phyloP scores from a whole-genome alignment of 2,797 vertebrate genomes.

The Cephalopachus bancanus region DNA sequence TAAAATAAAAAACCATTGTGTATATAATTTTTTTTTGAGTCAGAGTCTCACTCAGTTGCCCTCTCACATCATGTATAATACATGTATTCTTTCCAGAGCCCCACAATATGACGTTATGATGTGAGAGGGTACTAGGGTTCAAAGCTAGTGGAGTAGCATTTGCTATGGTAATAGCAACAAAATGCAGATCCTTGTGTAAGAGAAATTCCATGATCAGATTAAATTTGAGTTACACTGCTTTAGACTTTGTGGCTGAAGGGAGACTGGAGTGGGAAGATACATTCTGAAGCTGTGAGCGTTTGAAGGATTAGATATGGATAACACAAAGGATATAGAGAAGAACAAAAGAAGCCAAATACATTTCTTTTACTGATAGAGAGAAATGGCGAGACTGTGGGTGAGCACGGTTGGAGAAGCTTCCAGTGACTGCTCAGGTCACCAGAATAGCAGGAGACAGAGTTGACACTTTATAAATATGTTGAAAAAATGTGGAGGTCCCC shows the following conservation, averaged over 20 bases:
- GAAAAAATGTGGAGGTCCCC: background rate
- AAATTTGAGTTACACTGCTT: constrained; percentile 1
- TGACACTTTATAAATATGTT: background rate
- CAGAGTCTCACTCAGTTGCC: too few relatives aligned
- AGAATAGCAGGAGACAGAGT: background rate
- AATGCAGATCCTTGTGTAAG: background rate
- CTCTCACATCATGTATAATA: too few relatives aligned
- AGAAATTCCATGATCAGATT: background rate
- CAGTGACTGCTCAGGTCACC: background rate
- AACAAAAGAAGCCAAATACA: background rate
- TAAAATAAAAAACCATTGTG: too few relatives aligned
- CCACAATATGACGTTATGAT: background rate
- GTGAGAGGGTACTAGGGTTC: background rate
- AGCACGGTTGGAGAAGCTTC: background rate
- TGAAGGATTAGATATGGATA: background rate
- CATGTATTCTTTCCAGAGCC: background rate
- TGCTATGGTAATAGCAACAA: background rate
- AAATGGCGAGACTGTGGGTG: background rate
- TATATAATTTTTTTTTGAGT: too few relatives aligned
- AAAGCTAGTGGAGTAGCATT: background rate
- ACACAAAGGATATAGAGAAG: background rate
- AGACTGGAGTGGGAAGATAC: background rate
- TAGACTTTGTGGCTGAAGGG: background rate
- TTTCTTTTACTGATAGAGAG: background rate
- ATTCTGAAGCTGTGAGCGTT: background rate